These are phyloP conservation scores for Eilema sororculum DNA, from an alignment of 2,888 invertebrate species.

Conservation along the genomic window DNA sequence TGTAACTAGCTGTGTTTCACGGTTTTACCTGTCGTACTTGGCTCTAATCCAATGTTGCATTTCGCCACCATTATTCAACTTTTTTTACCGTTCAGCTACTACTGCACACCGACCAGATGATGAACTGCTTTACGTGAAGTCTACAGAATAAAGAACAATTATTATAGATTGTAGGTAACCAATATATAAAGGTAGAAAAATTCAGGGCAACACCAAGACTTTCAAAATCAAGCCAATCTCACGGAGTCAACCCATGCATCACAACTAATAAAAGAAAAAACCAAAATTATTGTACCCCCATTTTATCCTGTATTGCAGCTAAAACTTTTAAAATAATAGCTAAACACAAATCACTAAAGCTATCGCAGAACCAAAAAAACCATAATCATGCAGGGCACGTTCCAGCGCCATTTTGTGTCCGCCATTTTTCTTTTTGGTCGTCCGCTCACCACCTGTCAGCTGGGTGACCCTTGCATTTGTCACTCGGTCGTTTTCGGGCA, in stretches of 20 bases:
- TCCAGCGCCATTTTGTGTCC: conserved; percentile 51
- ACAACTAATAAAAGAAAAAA: not conserved
- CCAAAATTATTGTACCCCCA: not conserved
- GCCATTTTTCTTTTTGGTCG: conserved; percentile 56
- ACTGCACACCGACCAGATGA: too few relatives aligned
- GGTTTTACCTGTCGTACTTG: too few relatives aligned
- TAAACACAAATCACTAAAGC: conserved; percentile 22
- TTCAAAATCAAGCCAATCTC: too few relatives aligned
- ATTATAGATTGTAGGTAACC: too few relatives aligned
- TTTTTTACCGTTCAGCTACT: too few relatives aligned
- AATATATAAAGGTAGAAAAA: too few relatives aligned
- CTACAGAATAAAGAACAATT: too few relatives aligned
- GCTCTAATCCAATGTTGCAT: too few relatives aligned
- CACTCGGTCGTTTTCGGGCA: conserved; percentile 57
- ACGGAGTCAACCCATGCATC: too few relatives aligned
- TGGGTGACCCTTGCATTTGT: conserved; percentile 68
- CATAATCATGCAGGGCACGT: conserved; percentile 44
- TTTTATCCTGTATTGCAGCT: not conserved
- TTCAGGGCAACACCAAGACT: too few relatives aligned
- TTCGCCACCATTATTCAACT: too few relatives aligned
- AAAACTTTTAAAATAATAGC: conserved; percentile 16
- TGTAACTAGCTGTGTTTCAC: not conserved
- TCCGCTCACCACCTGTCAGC: conserved; percentile 60
- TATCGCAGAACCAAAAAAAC: conserved; percentile 26
- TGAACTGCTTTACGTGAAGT: too few relatives aligned